Base-by-base conservation (phyloP, 2,797 vertebrate species). In the Lepus townsendii region DNA sequence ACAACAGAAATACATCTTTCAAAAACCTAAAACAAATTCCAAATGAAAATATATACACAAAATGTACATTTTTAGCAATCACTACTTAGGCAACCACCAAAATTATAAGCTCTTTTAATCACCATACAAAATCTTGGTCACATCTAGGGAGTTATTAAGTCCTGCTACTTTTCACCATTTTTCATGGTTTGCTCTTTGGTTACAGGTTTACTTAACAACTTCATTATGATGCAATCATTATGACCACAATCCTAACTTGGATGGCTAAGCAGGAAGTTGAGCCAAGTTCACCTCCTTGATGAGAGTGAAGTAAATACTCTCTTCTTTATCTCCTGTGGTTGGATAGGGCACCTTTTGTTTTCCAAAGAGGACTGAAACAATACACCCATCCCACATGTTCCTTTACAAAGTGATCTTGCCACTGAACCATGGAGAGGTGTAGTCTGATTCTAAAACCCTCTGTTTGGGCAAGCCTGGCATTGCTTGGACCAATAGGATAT, bases 1-100 rank as follows among this genome's bases (percentile, higher is more conserved):
- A 83, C 5, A 75, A 73, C 2, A 38, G 76, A 95, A 95, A 89
- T 66, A 90, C 72, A 9, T 35, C 32, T 87, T 93, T 73, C 65
- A 68, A 92, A 80, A 88, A 62, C 13, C 19, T n/a, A 16, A 93
- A 52, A 30, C 8, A 93, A 87, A 17, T 78, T 93, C 26, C 69
- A 71, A 73, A 87, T 54, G 30, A 91, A 97, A 92, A 72, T 52
- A 47, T 35, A 10, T 72, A 86, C 60, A 90, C 19, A 82, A 92
- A 89, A 84, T 80, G 66, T 1, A 82, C 6, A 90, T 50, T 95
- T n/a, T 78, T 82, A 84, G 30, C 63, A 30, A 90, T 60, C 12
- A 88, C 12, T n/a, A 71, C 19, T 88, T 20, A 65, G 52, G 30
- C 62, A 91, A 83, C 66, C 35, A 83, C 22, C 27, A 76, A 92